Conservation (phyloP, 2,797 vertebrate genomes). For the Falco rusticolus region DNA sequence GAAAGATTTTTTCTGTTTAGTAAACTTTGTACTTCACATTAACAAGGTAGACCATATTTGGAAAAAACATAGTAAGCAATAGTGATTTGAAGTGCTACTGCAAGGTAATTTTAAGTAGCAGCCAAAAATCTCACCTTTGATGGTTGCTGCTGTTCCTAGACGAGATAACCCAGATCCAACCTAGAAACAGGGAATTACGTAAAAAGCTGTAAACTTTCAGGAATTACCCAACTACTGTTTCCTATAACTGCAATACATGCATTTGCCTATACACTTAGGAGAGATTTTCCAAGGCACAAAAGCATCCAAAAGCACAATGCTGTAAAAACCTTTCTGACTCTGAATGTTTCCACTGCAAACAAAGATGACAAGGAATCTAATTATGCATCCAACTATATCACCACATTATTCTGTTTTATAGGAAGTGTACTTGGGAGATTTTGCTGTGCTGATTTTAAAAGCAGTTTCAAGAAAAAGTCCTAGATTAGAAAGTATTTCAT, state of each 20-base stretch:
- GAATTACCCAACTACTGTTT: neutral
- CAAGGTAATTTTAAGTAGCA: neutral
- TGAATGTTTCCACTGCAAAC: neutral
- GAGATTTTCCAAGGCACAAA: neutral
- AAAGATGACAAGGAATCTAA: neutral
- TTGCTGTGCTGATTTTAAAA: neutral
- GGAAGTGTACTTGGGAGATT: neutral
- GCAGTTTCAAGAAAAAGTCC: neutral
- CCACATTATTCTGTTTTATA: neutral
- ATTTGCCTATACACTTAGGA: neutral
- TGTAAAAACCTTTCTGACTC: neutral
- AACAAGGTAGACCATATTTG: neutral
- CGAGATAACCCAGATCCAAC: constrained; percentile 85
- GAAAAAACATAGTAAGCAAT: neutral
- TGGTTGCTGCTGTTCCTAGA: constrained; percentile 83
- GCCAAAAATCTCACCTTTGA: constrained; percentile 85
- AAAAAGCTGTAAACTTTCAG: neutral
- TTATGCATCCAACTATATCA: neutral
- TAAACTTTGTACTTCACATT: neutral
- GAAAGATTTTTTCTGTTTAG: neutral
- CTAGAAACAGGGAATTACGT: constrained; percentile 73
- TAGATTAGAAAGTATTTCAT: neutral
- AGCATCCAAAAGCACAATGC: neutral
- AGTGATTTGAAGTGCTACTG: neutral
- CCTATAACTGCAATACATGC: neutral